Evolutionary conservation across 2,888 invertebrate genomes (phyloP).

Genomic region (Nipponacmea schrenckii): DNA sequence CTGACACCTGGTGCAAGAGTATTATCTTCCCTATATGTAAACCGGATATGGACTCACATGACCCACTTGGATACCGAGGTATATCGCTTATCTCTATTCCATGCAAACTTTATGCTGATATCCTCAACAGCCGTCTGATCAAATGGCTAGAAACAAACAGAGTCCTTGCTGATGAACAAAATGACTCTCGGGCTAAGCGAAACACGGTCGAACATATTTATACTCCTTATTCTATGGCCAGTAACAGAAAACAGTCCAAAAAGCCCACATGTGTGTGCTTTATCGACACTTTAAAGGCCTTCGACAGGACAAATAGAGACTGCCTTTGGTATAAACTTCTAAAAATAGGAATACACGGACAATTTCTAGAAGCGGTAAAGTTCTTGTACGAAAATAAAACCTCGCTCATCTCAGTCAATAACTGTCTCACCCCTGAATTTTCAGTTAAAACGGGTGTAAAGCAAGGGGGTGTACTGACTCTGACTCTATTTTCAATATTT

Average conservation of each 20-base stretch:
- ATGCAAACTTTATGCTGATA: background rate
- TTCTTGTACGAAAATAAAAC: constrained; percentile 13
- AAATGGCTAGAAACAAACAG: constrained; percentile 19
- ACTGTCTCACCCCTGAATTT: constrained; percentile 15
- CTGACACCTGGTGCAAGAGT: too few relatives aligned
- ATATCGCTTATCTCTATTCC: constrained; percentile 12
- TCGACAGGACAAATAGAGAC: constrained; percentile 16
- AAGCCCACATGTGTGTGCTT: constrained; percentile 21
- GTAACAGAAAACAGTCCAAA: constrained; percentile 8
- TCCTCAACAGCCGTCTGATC: constrained; percentile 16
- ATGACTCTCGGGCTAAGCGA: constrained; percentile 25
- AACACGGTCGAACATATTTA: constrained; percentile 24
- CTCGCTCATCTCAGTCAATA: background rate
- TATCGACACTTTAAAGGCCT: constrained; percentile 9
- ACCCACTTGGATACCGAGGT: constrained; percentile 18
- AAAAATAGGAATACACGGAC: constrained; percentile 16
- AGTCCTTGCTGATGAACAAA: constrained; percentile 23
- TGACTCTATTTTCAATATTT: too few relatives aligned
- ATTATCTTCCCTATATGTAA: constrained; percentile 13
- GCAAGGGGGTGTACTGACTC: too few relatives aligned
- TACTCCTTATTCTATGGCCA: constrained; percentile 15
- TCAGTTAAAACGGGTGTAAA: too few relatives aligned
- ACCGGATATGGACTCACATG: constrained; percentile 6
- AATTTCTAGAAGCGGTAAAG: constrained; percentile 22
- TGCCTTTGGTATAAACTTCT: constrained; percentile 20